A percentile compares a stretch with the other conserved stretches of the same genome.
These are phyloP conservation scores for Ophioninae sp. DNA, from an alignment of 2,888 invertebrate genomes.

Conservation along the genomic window DNA sequence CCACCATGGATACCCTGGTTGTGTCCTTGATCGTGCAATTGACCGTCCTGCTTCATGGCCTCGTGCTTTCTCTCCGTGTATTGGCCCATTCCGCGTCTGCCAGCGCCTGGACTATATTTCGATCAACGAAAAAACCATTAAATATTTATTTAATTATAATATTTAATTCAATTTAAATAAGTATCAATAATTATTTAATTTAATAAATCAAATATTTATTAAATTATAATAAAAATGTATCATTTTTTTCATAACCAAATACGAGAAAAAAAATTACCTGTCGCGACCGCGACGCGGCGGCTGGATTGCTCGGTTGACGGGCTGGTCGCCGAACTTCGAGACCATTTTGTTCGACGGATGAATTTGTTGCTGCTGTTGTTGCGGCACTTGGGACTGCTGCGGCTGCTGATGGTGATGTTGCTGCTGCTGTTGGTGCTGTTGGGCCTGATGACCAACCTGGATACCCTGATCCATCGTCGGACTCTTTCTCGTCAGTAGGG, in stretches of 20 bases:
- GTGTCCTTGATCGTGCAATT: slow-evolving; percentile 63
- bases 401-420: slow-evolving; percentile 79
- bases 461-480: slow-evolving; percentile 93
- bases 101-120: slow-evolving; percentile 71
- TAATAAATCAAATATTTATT: no score
- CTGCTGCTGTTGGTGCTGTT: slow-evolving; percentile 78
- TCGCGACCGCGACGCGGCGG: slow-evolving; percentile 77
- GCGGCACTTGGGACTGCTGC: slow-evolving; percentile 71
- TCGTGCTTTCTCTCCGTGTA: slow-evolving; percentile 77
- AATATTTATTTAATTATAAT: no score
- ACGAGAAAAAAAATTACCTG: slow-evolving; percentile 66
- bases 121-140: not conserved
- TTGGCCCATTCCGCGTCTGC: slow-evolving; percentile 76
- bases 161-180: no score
- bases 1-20: slow-evolving; percentile 71
- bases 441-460: slow-evolving; percentile 84
- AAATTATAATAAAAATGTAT: no score
- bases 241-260: no score
- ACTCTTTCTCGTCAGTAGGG: slow-evolving; percentile 88
- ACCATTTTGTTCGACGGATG: slow-evolving; percentile 78
- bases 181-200: no score
- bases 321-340: slow-evolving; percentile 75
- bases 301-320: slow-evolving; percentile 72
- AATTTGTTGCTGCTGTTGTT: slow-evolving; percentile 83
- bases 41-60: slow-evolving; percentile 69